phyloP scores from a whole-genome alignment of 2,888 invertebrate species.

The Torymus aiolomorphi region DNA sequence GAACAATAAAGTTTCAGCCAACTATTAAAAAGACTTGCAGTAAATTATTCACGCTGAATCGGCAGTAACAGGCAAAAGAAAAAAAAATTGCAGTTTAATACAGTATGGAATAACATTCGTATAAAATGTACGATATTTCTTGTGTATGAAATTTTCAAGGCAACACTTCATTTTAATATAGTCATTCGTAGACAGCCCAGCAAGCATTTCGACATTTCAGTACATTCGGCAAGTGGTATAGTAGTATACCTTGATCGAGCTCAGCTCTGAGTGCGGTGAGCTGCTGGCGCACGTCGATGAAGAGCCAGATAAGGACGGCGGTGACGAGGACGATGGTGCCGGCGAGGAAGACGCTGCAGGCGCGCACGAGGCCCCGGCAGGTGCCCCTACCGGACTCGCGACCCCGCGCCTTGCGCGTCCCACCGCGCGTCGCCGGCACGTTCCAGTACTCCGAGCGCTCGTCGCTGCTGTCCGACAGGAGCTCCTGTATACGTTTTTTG shows the following conservation, averaged over 20 bases:
- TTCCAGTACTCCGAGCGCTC: conserved; percentile 78
- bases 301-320: conserved; percentile 82
- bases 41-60: too few relatives aligned
- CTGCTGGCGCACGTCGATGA: conserved; percentile 82
- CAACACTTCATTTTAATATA: too few relatives aligned
- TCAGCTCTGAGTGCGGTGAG: conserved; percentile 81
- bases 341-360: conserved; percentile 80
- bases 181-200: too few relatives aligned
- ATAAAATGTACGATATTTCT: too few relatives aligned
- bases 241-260: conserved; percentile 81
- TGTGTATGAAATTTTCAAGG: too few relatives aligned
- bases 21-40: too few relatives aligned
- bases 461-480: conserved; percentile 81
- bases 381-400: conserved; percentile 65
- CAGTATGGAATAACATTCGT: too few relatives aligned
- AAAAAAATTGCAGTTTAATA: too few relatives aligned
- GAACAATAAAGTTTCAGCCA: too few relatives aligned
- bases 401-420: conserved; percentile 8
- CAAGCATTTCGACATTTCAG: too few relatives aligned
- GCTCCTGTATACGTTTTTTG: conserved; percentile 74
- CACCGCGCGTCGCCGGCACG: conserved; percentile 62
- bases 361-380: conserved; percentile 78
- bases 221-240: not conserved
- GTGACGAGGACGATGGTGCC: conserved; percentile 82
- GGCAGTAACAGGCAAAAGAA: too few relatives aligned